Conservation (phyloP, 2,888 invertebrate genomes). For the Tetropium fuscum region DNA sequence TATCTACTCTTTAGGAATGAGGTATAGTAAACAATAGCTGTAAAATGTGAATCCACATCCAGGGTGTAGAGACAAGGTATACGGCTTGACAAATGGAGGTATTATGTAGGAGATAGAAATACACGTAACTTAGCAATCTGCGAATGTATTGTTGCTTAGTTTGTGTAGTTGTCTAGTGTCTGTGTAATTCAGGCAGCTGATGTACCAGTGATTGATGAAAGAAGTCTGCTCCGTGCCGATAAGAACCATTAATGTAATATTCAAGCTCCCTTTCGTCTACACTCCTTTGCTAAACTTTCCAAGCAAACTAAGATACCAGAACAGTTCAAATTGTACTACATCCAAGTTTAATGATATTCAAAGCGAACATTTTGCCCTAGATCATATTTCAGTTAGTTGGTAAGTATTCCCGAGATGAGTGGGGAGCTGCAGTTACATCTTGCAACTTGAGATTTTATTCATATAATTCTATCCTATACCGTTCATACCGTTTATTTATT, state of each 20-base stretch:
- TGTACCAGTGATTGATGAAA: slow-evolving; percentile 58
- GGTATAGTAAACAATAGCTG: no score
- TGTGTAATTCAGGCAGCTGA: slow-evolving; percentile 48
- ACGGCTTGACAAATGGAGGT: slow-evolving; percentile 17
- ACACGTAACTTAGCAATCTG: slow-evolving; percentile 18
- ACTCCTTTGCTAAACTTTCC: slow-evolving; percentile 13
- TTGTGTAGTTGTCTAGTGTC: slow-evolving; percentile 47
- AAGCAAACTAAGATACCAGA: slow-evolving; percentile 30
- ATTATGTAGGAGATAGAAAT: slow-evolving; percentile 17
- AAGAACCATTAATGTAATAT: slow-evolving; percentile 54
- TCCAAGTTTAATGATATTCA: slow-evolving; percentile 47
- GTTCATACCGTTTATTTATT: no score
- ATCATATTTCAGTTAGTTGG: slow-evolving; percentile 45
- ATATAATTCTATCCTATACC: no score
- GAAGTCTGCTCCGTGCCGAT: slow-evolving; percentile 56
- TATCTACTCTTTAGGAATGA: no score
- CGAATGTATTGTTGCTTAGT: slow-evolving; percentile 42
- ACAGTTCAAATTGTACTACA: slow-evolving; percentile 40
- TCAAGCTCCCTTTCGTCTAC: slow-evolving; percentile 35
- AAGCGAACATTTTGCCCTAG: slow-evolving; percentile 51
- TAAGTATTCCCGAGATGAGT: no score
- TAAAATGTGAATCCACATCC: no score
- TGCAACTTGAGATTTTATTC: no score
- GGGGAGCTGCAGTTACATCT: no score
- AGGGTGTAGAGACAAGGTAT: no score